phyloP scores from a whole-genome alignment of 2,797 vertebrate species.

The Varecia variegata region DNA sequence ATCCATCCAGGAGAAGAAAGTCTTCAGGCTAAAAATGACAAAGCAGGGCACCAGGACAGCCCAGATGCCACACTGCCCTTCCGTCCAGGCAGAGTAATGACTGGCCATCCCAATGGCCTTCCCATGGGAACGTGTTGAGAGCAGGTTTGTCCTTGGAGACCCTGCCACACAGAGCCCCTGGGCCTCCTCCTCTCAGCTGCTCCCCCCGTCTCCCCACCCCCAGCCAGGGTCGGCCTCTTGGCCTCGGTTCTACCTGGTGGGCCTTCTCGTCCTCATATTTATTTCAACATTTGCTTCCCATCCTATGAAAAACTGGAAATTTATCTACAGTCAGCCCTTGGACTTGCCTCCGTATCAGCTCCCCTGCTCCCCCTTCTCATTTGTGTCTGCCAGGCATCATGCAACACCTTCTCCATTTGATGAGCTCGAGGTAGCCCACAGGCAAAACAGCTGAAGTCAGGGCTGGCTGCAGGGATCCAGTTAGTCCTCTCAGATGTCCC shows the following conservation, averaged over 20 bases:
- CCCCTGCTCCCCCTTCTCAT: slow-evolving; percentile 4
- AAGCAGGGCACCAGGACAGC: background rate
- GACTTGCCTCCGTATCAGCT: background rate
- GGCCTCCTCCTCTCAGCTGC: background rate
- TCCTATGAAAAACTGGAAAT: slow-evolving; percentile 56
- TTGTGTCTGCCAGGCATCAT: slow-evolving; percentile 58
- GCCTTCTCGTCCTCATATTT: slow-evolving; percentile 13
- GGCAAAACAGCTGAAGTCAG: background rate
- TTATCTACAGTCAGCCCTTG: slow-evolving; percentile 44
- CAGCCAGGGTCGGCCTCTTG: background rate
- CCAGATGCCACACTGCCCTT: background rate
- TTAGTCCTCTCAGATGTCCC: background rate
- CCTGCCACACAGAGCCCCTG: fast-evolving
- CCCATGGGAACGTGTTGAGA: background rate
- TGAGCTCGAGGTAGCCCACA: background rate
- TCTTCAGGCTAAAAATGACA: background rate
- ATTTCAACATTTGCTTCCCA: slow-evolving; percentile 40
- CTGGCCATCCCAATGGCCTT: fast-evolving
- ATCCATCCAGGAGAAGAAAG: background rate
- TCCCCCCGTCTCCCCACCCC: fast-evolving
- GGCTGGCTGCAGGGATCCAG: background rate
- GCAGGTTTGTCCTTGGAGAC: background rate
- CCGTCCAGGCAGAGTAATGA: background rate
- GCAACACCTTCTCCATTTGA: slow-evolving; percentile 46
- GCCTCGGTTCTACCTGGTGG: background rate